Evolutionary conservation across 2,888 invertebrate species (phyloP).

Genomic region (Chrysolina americana): DNA sequence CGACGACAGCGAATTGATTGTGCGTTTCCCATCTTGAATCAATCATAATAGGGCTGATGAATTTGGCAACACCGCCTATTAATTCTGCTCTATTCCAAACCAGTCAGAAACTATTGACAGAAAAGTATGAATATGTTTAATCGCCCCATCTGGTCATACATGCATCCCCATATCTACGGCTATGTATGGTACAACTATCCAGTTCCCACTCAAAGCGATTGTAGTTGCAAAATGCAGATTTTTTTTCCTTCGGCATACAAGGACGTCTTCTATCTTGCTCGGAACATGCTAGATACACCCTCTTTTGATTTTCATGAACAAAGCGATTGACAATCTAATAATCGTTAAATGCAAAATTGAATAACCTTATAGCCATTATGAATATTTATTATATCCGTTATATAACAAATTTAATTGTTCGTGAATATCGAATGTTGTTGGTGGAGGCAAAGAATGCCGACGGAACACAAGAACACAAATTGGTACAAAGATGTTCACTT

Average conservation of each 20-base stretch:
- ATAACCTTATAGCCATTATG: conserved; percentile 21
- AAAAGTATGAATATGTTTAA: too few species aligned
- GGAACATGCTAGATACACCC: conserved; percentile 18
- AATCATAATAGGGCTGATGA: too few species aligned
- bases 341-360: conserved; percentile 20
- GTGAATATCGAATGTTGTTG: not conserved
- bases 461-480: too few species aligned
- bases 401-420: conserved; percentile 18
- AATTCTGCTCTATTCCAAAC: too few species aligned
- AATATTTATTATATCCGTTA: conserved; percentile 12
- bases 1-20: too few species aligned
- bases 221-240: conserved; percentile 41
- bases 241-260: conserved; percentile 24
- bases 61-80: too few species aligned
- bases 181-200: conserved; percentile 11
- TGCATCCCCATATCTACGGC: conserved; percentile 15
- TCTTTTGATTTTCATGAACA: conserved; percentile 21
- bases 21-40: too few species aligned
- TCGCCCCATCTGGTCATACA: too few species aligned
- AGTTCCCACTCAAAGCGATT: conserved; percentile 38
- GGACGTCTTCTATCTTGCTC: conserved; percentile 32
- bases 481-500: too few species aligned
- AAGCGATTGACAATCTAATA: conserved; percentile 26
- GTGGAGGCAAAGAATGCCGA: not conserved
- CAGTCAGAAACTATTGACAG: too few species aligned